Evolutionary conservation across 35 echinoderm and acorn worm species (phyloP).

Genomic region (Strongylocentrotus purpuratus): DNA sequence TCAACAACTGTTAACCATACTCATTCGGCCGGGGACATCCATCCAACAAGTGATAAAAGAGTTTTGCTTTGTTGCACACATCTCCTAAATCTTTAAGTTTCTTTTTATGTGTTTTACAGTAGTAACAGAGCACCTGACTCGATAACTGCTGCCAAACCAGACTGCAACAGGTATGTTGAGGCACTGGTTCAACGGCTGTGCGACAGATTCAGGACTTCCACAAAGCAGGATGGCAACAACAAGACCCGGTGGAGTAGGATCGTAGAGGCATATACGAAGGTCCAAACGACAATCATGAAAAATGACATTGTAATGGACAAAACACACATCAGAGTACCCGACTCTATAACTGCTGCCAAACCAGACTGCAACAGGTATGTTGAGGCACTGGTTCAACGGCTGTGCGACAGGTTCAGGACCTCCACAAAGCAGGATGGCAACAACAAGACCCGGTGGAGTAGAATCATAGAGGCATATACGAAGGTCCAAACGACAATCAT

Average conservation of each 20-base stretch:
- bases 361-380: slow-evolving; percentile 57
- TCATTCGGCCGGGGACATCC: neutral
- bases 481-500: no score
- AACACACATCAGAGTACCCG: slow-evolving; percentile 56
- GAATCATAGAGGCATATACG: no score
- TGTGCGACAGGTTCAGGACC: neutral
- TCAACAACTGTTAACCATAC: neutral
- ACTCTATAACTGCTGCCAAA: slow-evolving; percentile 47
- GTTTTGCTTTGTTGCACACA: neutral
- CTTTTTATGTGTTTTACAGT: no score
- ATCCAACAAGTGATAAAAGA: neutral
- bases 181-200: no score
- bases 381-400: neutral
- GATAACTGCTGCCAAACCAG: slow-evolving; percentile 49
- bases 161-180: slow-evolving; percentile 59
- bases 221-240: neutral
- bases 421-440: neutral
- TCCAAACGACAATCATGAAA: no score
- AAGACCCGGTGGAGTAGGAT: slow-evolving; percentile 41
- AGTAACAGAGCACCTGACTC: slow-evolving; percentile 52
- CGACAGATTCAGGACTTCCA: neutral
- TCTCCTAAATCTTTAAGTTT: no score
- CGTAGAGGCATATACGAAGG: no score
- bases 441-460: slow-evolving; percentile 43
- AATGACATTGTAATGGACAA: no score